These are phyloP conservation scores for Struthidea cinerea DNA, from an alignment of 2,113 vertebrate genomes.

Conservation along the genomic window DNA sequence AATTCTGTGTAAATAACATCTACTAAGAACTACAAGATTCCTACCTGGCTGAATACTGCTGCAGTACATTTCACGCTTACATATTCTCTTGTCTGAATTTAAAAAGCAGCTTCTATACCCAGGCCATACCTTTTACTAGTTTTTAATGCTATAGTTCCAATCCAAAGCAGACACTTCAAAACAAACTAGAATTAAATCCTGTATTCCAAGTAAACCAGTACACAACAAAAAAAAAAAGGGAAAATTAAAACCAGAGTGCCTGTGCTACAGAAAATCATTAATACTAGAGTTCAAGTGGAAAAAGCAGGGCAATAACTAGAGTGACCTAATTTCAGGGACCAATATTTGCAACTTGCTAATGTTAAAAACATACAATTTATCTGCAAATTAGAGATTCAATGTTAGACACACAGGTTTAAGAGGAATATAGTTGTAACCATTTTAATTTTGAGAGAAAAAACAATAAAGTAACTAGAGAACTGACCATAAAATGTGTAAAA, in stretches of 20 bases:
- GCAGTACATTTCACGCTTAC: background rate
- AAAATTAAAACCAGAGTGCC: background rate
- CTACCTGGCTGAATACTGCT: background rate
- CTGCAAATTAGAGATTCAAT: background rate
- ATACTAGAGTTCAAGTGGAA: background rate
- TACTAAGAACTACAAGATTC: background rate
- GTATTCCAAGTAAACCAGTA: background rate
- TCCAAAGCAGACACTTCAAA: background rate
- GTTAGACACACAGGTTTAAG: background rate
- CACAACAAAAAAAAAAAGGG: background rate
- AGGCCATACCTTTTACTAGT: background rate
- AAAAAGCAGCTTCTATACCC: background rate
- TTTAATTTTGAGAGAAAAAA: background rate
- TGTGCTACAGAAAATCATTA: background rate
- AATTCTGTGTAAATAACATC: background rate
- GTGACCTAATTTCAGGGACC: background rate
- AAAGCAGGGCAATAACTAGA: constrained; percentile 11
- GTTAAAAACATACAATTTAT: background rate
- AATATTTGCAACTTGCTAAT: background rate
- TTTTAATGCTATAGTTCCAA: background rate
- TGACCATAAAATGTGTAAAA: background rate
- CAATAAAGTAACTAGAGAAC: background rate
- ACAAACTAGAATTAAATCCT: background rate
- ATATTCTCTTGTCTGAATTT: background rate
- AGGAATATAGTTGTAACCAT: background rate